Percentiles rank a stretch among this genome's conserved stretches.
Conservation (phyloP, 2,888 invertebrate species). For the Macrostomum cliftonense region DNA sequence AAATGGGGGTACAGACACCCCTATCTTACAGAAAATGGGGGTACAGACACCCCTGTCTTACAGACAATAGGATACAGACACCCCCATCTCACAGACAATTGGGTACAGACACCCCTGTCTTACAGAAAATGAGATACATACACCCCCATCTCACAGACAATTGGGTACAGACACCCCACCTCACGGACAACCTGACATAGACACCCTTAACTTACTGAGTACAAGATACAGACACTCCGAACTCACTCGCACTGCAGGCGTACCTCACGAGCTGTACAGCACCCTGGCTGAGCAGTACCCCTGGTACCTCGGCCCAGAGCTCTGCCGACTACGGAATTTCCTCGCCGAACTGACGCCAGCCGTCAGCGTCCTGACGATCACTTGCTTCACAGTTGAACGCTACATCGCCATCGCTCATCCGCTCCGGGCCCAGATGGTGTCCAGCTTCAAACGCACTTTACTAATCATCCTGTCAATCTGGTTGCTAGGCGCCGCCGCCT, state of each 20-base stretch:
- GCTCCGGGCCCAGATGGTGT: conserved; percentile 58
- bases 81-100: no score
- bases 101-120: no score
- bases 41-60: no score
- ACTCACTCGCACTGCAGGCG: neutral
- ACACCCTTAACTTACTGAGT: no score
- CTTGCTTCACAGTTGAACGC: conserved; percentile 66
- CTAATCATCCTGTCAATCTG: neutral
- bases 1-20: no score
- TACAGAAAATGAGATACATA: no score
- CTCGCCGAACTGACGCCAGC: conserved; percentile 5
- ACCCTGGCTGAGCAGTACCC: conserved; percentile 5
- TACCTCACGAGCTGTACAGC: neutral
- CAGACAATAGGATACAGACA: no score
- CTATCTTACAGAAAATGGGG: no score
- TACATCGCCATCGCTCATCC: conserved; percentile 72
- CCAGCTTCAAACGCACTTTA: conserved; percentile 60
- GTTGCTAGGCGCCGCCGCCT: neutral
- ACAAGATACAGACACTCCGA: no score
- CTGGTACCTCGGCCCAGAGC: conserved; percentile 6
- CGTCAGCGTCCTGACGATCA: conserved; percentile 46
- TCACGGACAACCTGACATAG: no score
- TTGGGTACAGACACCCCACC: no score
- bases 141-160: no score
- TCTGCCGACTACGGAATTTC: conserved; percentile 5